Percentiles rank a stretch among this genome's conserved stretches.
Evolutionary conservation across 2,888 invertebrate species (phyloP).

Genomic region (Acrobasis suavella): DNA sequence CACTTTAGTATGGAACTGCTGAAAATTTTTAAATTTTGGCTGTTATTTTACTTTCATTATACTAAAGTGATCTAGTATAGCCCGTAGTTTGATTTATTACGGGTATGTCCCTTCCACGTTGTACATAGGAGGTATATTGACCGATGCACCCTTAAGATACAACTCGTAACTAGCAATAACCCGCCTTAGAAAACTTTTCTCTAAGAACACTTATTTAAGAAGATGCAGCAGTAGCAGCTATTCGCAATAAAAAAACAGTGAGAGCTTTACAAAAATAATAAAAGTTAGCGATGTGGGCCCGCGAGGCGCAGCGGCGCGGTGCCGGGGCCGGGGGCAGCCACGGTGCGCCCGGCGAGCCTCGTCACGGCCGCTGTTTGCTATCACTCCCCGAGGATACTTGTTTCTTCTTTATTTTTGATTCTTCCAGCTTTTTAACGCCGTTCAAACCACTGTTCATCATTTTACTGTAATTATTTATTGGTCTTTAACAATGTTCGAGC

Average conservation of each 20-base stretch:
- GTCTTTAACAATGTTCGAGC: not conserved
- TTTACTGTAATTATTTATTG: not conserved
- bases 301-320: slow-evolving; percentile 53
- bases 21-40: too few relatives aligned
- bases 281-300: slow-evolving; percentile 67
- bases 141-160: too few relatives aligned
- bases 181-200: slow-evolving; percentile 9
- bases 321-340: slow-evolving; percentile 36
- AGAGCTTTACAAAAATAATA: slow-evolving; percentile 70
- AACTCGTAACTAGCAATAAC: not conserved
- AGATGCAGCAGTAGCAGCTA: slow-evolving; percentile 52
- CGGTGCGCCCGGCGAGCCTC: slow-evolving; percentile 41
- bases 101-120: too few relatives aligned
- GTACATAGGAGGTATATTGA: too few relatives aligned
- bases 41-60: too few relatives aligned
- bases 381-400: slow-evolving; percentile 54
- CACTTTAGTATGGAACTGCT: too few relatives aligned
- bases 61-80: too few relatives aligned
- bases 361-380: slow-evolving; percentile 62
- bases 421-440: slow-evolving; percentile 48
- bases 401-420: slow-evolving; percentile 57
- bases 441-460: slow-evolving; percentile 42
- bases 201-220: slow-evolving; percentile 38
- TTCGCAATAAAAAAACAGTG: slow-evolving; percentile 66
- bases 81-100: too few relatives aligned